phyloP scores from a whole-genome alignment of 2,888 invertebrate genomes.

The Agapetus fuscipes region DNA sequence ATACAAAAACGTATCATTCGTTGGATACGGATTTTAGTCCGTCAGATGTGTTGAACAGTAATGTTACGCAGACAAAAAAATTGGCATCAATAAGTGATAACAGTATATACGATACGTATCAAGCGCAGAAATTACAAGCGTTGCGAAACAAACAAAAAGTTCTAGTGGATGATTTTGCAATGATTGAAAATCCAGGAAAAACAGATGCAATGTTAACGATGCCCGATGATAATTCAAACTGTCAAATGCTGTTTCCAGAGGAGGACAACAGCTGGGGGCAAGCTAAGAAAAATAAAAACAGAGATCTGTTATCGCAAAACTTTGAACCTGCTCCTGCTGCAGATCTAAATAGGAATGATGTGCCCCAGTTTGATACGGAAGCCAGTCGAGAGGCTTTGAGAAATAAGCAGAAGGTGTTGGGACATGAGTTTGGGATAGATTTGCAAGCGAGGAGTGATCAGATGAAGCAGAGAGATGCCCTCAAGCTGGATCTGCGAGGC shows the following conservation, averaged over 20 bases:
- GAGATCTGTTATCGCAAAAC: conserved; percentile 20
- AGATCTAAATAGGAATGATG: conserved; percentile 10
- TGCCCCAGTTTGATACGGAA: conserved; percentile 24
- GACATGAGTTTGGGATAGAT: conserved; percentile 47
- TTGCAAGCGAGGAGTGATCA: conserved; percentile 1
- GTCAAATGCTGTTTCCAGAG: too few relatives aligned
- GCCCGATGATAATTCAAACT: conserved; percentile 24
- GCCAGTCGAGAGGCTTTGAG: conserved; percentile 49
- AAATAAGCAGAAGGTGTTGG: conserved; percentile 51
- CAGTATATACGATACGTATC: conserved; percentile 23
- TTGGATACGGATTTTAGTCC: conserved; percentile 15
- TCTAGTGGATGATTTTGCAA: conserved; percentile 40
- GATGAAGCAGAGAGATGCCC: conserved; percentile 15
- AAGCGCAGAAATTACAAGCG: conserved; percentile 36
- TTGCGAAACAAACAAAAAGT: conserved; percentile 43
- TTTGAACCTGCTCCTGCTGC: conserved; percentile 2
- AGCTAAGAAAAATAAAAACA: conserved; percentile 33
- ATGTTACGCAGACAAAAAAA: conserved; percentile 7
- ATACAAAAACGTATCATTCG: conserved; percentile 10
- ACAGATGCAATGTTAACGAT: conserved; percentile 19
- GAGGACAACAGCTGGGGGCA: conserved; percentile 35
- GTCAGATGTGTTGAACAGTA: conserved; percentile 19
- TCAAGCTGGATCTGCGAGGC: conserved; percentile 38
- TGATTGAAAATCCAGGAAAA: conserved; percentile 31
- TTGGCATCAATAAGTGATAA: conserved; percentile 11